These are phyloP conservation scores for Pimpla rufipes DNA, from an alignment of 2,888 invertebrate species.

Conservation along the genomic window DNA sequence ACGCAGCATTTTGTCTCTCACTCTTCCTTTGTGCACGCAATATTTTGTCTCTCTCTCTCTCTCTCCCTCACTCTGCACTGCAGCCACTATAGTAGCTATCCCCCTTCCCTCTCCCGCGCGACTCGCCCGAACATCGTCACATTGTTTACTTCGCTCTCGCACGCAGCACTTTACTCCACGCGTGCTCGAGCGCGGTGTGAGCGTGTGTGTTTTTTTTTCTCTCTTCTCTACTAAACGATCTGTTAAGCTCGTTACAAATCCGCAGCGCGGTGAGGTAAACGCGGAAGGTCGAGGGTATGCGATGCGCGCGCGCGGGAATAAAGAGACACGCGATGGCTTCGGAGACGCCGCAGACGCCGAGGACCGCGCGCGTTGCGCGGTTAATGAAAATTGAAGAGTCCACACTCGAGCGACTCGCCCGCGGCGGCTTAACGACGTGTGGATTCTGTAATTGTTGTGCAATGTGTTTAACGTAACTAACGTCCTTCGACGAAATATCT, in stretches of 20 bases:
- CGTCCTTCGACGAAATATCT: constrained; percentile 6
- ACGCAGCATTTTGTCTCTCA: no score
- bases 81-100: constrained; percentile 59
- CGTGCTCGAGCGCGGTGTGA: constrained; percentile 21
- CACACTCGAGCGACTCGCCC: no score
- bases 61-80: constrained; percentile 14
- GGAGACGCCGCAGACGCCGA: neutral
- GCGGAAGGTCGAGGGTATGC: constrained; percentile 36
- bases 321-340: constrained; percentile 8
- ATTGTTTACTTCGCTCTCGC: constrained; percentile 42
- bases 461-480: neutral
- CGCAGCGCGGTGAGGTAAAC: constrained; percentile 43
- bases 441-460: neutral
- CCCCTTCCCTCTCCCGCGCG: constrained; percentile 54
- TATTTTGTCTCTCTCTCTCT: no score
- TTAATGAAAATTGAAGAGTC: neutral
- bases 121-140: constrained; percentile 32
- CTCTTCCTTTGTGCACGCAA: no score
- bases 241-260: constrained; percentile 53
- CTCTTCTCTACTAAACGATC: constrained; percentile 35
- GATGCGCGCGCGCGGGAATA: neutral
- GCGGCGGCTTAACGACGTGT: neutral
- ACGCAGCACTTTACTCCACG: constrained; percentile 34
- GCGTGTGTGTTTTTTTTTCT: no score
- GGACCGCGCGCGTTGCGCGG: neutral